Conservation (phyloP, 2,888 invertebrate species). For the Latrodectus hesperus region DNA sequence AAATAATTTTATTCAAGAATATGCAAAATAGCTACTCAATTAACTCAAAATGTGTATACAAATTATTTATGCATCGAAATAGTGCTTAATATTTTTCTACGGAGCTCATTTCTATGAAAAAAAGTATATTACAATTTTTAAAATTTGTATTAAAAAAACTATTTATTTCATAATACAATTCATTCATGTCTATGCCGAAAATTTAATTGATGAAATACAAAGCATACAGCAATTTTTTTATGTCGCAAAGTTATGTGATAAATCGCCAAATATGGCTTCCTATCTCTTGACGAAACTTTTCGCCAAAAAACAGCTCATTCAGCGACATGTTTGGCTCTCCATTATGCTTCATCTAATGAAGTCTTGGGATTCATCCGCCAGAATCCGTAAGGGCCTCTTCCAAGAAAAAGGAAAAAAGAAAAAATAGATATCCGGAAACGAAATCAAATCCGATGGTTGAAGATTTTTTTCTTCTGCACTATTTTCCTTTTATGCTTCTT, state of each 20-base stretch:
- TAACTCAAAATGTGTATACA: no score
- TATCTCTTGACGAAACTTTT: constrained; percentile 5
- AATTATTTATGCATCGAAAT: no score
- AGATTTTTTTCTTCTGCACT: background rate
- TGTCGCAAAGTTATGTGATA: background rate
- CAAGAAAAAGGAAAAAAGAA: constrained; percentile 6
- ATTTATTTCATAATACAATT: no score
- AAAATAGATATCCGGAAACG: constrained; percentile 6
- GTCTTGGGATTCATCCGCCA: constrained; percentile 42
- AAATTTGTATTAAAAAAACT: no score
- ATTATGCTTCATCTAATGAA: constrained; percentile 57
- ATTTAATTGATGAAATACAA: no score
- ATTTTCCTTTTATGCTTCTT: constrained; percentile 1
- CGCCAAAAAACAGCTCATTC: constrained; percentile 50
- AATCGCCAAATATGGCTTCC: constrained; percentile 20
- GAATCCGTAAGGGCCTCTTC: background rate
- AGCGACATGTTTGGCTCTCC: constrained; percentile 51
- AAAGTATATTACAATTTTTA: no score
- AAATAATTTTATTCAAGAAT: no score
- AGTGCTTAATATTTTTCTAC: no score
- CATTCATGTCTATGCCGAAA: no score
- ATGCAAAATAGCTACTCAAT: no score
- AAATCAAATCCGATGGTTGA: constrained; percentile 30
- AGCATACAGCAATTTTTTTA: no score
- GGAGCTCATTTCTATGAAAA: no score